Evolutionary conservation across 2,888 invertebrate species (phyloP).

Genomic region (Esperia sulphurella): DNA sequence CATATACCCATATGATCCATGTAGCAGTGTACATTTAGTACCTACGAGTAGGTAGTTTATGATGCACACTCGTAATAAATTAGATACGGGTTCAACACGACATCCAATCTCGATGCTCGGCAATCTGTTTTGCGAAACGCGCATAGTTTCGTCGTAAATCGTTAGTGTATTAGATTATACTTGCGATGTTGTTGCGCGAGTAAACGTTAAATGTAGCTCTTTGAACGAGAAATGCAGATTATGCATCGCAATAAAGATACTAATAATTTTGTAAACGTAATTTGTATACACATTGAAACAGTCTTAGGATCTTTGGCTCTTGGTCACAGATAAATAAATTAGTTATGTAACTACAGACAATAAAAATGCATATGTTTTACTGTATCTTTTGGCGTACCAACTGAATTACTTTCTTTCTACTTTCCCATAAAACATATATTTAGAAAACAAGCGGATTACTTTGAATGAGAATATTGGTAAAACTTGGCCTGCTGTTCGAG

Average conservation of each 20-base stretch:
- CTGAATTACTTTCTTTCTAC: too few relatives aligned
- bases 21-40: conserved; percentile 7
- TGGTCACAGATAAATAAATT: too few relatives aligned
- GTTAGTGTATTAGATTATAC: conserved; percentile 40
- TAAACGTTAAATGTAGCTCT: background rate
- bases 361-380: too few relatives aligned
- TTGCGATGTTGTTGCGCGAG: conserved; percentile 9
- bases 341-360: too few relatives aligned
- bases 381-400: too few relatives aligned
- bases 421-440: too few relatives aligned
- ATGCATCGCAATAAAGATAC: background rate
- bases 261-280: background rate
- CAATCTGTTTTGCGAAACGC: conserved; percentile 69
- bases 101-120: conserved; percentile 55
- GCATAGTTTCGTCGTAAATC: conserved; percentile 54
- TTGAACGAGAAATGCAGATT: background rate
- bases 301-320: too few relatives aligned
- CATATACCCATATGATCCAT: conserved; percentile 1
- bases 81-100: conserved; percentile 56
- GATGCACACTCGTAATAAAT: conserved; percentile 65
- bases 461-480: too few relatives aligned
- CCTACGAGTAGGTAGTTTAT: conserved; percentile 15
- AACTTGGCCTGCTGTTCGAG: too few relatives aligned
- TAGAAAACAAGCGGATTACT: too few relatives aligned
- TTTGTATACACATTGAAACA: background rate